Percentiles rank a stretch among this genome's conserved stretches.
These are phyloP conservation scores for Poecile atricapillus DNA, from an alignment of 2,113 vertebrate species.

Conservation along the genomic window DNA sequence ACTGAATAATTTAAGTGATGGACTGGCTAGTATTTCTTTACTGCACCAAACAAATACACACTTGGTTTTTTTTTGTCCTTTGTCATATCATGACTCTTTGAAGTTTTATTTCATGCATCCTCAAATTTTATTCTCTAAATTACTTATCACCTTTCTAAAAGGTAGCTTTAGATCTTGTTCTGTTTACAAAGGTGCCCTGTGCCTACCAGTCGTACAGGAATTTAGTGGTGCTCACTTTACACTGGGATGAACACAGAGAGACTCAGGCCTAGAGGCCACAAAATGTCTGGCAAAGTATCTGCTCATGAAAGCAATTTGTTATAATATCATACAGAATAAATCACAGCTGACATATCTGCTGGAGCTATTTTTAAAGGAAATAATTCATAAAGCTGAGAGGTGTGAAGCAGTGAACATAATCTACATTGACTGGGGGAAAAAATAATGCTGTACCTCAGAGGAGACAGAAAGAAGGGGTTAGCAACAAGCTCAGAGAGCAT, in stretches of 20 bases:
- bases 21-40: background rate
- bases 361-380: slow-evolving; percentile 25
- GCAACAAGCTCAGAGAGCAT: background rate
- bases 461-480: background rate
- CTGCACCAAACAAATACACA: background rate
- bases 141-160: background rate
- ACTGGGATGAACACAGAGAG: background rate
- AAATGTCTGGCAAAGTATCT: background rate
- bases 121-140: background rate
- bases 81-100: background rate
- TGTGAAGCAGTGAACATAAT: slow-evolving; percentile 23
- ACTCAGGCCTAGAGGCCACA: background rate
- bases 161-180: background rate
- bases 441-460: background rate
- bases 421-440: background rate
- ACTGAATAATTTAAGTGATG: background rate
- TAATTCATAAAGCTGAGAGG: slow-evolving; percentile 30
- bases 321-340: slow-evolving; percentile 42
- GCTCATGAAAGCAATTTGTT: background rate
- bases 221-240: background rate
- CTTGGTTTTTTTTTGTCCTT: background rate
- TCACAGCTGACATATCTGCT: slow-evolving; percentile 18
- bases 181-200: background rate
- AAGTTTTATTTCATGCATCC: background rate
- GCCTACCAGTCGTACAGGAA: background rate